Evolutionary conservation across 1,140 invertebrate genomes (phyloP), one percentile per base, ranked within the genome.

Genomic region (Drosophila nasuta): DNA sequence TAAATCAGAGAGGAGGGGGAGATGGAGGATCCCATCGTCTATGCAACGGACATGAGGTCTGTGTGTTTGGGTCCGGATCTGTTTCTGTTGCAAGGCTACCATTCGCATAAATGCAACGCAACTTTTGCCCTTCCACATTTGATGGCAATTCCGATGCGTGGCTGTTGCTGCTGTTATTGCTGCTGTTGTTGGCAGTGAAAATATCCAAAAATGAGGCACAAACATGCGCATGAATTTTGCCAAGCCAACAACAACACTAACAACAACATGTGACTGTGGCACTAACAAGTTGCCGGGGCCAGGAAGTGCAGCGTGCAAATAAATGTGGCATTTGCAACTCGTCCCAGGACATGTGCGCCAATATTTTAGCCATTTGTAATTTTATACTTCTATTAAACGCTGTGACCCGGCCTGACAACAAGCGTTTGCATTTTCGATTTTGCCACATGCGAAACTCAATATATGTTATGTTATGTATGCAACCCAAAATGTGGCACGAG

Each of bases 201-300:
- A 82, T 87, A 73, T 87, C 83, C 77, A 87, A 87, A 87, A 87
- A 87, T 82, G 82, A 87, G 76, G 82, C 79, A 87, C 68, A 87
- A 87, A 87, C 82, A 87, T 87, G 82, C 83, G 82, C 82, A 87
- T 87, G 83, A 87, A 87, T 87, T 87, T 88, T 71, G 79, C 77
- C 66, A 63, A 52, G 20, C 58, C 49, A 68, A 59, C 57, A 43
- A 54, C 71, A 66, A 5, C 33, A 56, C 58, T 41, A 68, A 59
- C 57, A 43, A 54, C 71, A 66, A 5, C 33, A 56, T 56, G 43
- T 33, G 60, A 68, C 69, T 56, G 71, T 52, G 45, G 77, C 68
- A 78, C 77, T 79, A 80, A 83, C 82, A 78, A 78, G 75, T 75
- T 83, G 81, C 65, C 66, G 74, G 38, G 56, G 65, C 80, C 82